Percentiles rank a stretch among this genome's conserved stretches.
Evolutionary conservation across 2,797 vertebrate species (phyloP).

Genomic region (Pterois miles): DNA sequence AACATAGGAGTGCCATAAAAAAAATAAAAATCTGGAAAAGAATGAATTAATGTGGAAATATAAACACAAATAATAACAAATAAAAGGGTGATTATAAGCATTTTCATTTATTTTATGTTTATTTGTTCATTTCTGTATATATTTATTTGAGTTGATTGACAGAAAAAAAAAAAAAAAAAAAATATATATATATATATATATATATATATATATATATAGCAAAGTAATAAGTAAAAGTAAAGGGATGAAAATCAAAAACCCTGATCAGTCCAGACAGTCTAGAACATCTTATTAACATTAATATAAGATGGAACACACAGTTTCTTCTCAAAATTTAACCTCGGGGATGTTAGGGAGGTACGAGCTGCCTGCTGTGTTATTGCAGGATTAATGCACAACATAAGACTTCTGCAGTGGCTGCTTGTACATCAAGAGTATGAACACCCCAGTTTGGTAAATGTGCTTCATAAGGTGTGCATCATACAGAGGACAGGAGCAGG

Average conservation of each 20-base stretch:
- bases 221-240: too few species aligned
- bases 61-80: too few species aligned
- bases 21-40: not conserved
- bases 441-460: slow-evolving; percentile 64
- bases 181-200: too few species aligned
- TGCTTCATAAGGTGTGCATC: slow-evolving; percentile 60
- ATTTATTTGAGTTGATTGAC: too few species aligned
- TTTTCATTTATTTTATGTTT: too few species aligned
- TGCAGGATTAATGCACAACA: slow-evolving; percentile 3
- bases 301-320: not conserved
- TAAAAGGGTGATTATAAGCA: too few species aligned
- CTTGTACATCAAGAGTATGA: not conserved
- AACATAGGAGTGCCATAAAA: not conserved
- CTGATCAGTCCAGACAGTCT: not conserved
- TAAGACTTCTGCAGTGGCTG: slow-evolving; percentile 49
- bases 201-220: too few species aligned
- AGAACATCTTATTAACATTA: not conserved
- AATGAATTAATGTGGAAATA: not conserved
- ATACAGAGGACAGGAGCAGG: slow-evolving; percentile 37
- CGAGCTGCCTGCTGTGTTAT: not conserved
- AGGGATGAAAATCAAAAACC: not conserved
- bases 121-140: too few species aligned
- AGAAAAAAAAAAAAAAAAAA: too few species aligned
- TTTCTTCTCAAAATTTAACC: not conserved
- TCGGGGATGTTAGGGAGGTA: not conserved